Percentiles rank a stretch among this genome's conserved stretches.
phyloP scores from a whole-genome alignment of 2,888 invertebrate species.

The Drosophila monieri region DNA sequence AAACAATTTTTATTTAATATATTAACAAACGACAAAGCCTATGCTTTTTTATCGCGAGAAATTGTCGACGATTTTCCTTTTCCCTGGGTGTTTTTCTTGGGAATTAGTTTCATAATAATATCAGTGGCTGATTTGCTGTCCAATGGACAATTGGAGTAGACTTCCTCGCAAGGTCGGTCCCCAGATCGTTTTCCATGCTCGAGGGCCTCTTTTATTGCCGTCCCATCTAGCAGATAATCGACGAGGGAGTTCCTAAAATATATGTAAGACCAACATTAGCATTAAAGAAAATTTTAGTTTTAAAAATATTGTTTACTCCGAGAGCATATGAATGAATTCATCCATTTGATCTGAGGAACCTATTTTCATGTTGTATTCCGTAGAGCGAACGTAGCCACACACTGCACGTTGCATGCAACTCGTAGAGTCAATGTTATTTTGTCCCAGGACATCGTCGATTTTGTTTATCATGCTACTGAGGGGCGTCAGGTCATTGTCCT shows the following conservation, averaged over 20 bases:
- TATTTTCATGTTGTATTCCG: conserved; percentile 87
- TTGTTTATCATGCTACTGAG: conserved; percentile 87
- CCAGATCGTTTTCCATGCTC: conserved; percentile 86
- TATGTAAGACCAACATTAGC: not conserved
- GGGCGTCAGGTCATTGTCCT: conserved; percentile 85
- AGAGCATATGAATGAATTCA: conserved; percentile 86
- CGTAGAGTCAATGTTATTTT: conserved; percentile 89
- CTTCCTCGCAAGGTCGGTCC: conserved; percentile 85
- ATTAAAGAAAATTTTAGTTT: not conserved
- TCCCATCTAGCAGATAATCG: conserved; percentile 89
- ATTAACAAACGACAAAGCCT: not conserved
- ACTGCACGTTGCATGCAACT: conserved; percentile 89
- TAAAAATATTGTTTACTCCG: conserved; percentile 85
- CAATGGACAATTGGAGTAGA: conserved; percentile 88
- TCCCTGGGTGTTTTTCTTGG: conserved; percentile 78
- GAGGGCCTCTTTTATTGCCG: conserved; percentile 89
- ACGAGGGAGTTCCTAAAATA: conserved; percentile 88
- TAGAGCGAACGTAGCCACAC: conserved; percentile 89
- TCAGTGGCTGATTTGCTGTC: conserved; percentile 88
- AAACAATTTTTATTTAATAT: conserved; percentile 1
- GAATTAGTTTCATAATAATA: conserved; percentile 88
- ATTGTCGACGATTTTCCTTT: conserved; percentile 45
- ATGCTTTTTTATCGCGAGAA: conserved; percentile 29
- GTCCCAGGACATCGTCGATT: conserved; percentile 87
- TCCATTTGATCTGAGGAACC: conserved; percentile 88